phyloP scores from a whole-genome alignment of 2,888 invertebrate species.

The Limnephilus lunatus region DNA sequence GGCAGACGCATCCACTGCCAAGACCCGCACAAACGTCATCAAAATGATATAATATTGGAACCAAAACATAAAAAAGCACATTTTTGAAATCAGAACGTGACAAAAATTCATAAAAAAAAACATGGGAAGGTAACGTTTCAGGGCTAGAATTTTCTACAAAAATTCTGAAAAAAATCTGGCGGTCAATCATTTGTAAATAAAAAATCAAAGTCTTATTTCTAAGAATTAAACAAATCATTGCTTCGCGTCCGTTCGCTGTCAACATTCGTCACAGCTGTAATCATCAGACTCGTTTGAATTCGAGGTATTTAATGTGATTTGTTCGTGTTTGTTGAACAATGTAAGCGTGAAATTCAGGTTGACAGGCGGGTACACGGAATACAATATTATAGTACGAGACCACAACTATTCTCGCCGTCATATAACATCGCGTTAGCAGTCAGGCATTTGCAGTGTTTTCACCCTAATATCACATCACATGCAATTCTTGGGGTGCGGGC shows the following conservation, averaged over 20 bases:
- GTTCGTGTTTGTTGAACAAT: constrained; percentile 30
- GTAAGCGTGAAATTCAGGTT: constrained; percentile 5
- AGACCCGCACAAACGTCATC: no score
- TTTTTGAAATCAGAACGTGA: no score
- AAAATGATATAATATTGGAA: no score
- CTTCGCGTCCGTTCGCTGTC: neutral
- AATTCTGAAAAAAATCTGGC: neutral
- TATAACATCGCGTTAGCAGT: constrained; percentile 9
- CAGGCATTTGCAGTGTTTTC: constrained; percentile 43
- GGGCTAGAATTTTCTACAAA: neutral
- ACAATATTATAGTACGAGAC: neutral
- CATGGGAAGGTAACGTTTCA: no score
- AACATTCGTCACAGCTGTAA: neutral
- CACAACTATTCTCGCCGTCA: constrained; percentile 34
- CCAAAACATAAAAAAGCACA: no score
- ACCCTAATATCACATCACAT: constrained; percentile 53
- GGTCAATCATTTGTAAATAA: neutral
- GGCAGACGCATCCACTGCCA: no score
- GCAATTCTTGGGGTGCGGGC: constrained; percentile 52
- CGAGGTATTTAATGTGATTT: constrained; percentile 38
- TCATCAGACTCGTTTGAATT: neutral
- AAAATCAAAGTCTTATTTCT: neutral
- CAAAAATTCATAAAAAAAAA: no score
- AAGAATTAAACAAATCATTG: neutral
- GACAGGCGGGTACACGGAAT: neutral